Conservation (phyloP, 2,797 vertebrate species). For the Anomalospiza imberbis region DNA sequence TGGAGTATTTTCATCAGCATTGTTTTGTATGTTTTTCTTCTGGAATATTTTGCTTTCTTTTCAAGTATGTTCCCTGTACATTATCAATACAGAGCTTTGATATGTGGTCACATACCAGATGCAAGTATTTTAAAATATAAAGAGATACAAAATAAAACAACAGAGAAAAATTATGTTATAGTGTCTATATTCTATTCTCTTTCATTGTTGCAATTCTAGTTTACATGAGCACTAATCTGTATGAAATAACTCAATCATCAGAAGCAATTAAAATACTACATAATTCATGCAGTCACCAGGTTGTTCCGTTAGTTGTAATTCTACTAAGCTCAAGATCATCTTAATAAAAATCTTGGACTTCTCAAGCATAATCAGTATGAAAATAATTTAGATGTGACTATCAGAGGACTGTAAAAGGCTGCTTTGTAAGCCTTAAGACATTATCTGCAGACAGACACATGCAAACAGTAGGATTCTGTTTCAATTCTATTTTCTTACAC, state of each 20-base stretch:
- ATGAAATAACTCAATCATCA: neutral
- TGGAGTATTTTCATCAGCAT: neutral
- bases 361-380: neutral
- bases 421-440: neutral
- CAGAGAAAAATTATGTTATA: neutral
- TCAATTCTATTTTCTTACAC: neutral
- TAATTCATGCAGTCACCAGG: neutral
- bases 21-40: neutral
- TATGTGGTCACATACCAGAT: neutral
- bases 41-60: neutral
- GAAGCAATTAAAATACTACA: neutral
- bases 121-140: neutral
- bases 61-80: neutral
- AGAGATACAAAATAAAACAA: neutral
- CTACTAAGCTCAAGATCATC: neutral
- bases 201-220: neutral
- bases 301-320: neutral
- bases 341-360: neutral
- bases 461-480: neutral
- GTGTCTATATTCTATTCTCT: neutral
- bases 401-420: neutral
- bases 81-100: neutral
- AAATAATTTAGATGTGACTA: neutral
- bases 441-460: fast-evolving
- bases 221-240: neutral